Evolutionary conservation across 1,140 invertebrate genomes (phyloP), one percentile per base, ranked within the genome.

Genomic region (Drosophila arawakana): DNA sequence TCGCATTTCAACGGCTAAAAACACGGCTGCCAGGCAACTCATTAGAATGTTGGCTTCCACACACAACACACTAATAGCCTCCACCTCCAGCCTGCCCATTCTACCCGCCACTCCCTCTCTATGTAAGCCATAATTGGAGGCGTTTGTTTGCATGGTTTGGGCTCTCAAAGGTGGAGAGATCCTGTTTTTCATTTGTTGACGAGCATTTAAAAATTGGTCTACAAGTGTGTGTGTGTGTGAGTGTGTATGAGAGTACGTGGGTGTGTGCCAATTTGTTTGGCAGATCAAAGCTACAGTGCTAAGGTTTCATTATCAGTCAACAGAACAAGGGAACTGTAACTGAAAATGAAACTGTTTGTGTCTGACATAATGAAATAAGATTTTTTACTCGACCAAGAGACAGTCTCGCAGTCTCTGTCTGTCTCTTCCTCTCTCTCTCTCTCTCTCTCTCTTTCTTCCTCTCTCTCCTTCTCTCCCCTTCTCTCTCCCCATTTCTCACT

Each of bases 231-330:
- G 41, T 61, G 63, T 63, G 65, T 39, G 65, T 69, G 58, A 69
- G 39, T 34, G 61, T 57, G 62, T 21, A 35, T 41, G 57, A 57
- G 41, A 59, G 57, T 54, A 66, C 70, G 69, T 52, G 18, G 18
- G 50, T 75, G 62, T 52, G 61, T 55, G 25, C 44, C 77, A 84
- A 81, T 81, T 85, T 78, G 66, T 65, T 78, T 81, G 57, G 34
- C 66, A 90, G 86, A 90, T 90, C 85, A 90, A 90, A 90, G 85
- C 79, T 75, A 76, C 73, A 57, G 60, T 80, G 47, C 81, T 90
- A 90, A 63, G 85, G 86, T 82, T 90, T 90, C 79, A 79, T 85
- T 90, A 76, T 84, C 79, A 78, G 60, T 72, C 50, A 55, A 25
- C 52, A 34, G 15, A n/a, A 9, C 5, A 18, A 7, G 13, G 54